A percentile compares a stretch with the other conserved stretches of the same genome.
Conservation (phyloP, 2,888 invertebrate genomes). For the Nasonia oneida region DNA sequence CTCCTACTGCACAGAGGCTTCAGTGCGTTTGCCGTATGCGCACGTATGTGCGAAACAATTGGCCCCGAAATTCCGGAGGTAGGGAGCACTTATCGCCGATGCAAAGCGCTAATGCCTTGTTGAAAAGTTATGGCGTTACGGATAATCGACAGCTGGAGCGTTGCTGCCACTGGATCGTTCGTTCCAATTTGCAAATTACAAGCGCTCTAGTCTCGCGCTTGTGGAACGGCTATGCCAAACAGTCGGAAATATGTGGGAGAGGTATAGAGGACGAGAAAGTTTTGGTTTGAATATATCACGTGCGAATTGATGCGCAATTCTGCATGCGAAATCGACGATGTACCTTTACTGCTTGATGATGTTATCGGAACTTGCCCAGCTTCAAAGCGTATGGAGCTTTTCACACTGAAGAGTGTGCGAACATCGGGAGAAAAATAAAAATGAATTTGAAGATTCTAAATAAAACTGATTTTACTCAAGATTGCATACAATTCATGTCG, state of each 20-base stretch:
- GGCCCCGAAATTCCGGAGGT: constrained; percentile 1
- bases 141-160: background rate
- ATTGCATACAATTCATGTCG: background rate
- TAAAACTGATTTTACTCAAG: background rate
- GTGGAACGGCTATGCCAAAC: background rate
- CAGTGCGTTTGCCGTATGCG: background rate
- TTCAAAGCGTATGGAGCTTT: background rate
- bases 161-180: background rate
- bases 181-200: constrained; percentile 4
- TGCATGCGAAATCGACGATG: background rate
- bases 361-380: background rate
- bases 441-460: too few relatives aligned
- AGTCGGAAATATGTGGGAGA: background rate
- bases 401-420: background rate
- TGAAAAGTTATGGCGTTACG: constrained; percentile 19
- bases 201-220: background rate
- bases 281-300: background rate
- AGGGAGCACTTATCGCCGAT: background rate
- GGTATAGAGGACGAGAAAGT: background rate
- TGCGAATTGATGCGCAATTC: background rate
- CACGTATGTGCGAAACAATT: background rate
- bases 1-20: background rate
- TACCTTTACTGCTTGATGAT: background rate
- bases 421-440: too few relatives aligned
- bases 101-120: background rate